phyloP scores from a whole-genome alignment of 2,797 vertebrate genomes.

The Babyrousa celebensis region DNA sequence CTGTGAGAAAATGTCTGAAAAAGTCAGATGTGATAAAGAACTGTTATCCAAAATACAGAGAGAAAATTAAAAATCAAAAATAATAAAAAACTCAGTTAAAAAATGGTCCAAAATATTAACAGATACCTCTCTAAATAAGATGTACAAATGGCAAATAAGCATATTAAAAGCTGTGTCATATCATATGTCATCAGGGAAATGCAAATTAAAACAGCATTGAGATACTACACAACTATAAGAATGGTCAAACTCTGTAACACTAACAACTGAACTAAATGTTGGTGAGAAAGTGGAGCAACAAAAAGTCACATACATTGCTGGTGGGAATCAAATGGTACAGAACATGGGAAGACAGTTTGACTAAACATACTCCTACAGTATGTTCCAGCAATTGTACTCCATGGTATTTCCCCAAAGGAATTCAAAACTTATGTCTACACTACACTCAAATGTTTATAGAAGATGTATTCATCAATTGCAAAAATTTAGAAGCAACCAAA shows the following conservation, averaged over 20 bases:
- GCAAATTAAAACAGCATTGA: not conserved
- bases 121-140: not conserved
- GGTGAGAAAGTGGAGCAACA: not conserved
- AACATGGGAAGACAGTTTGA: not conserved
- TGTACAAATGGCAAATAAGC: not conserved
- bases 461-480: not conserved
- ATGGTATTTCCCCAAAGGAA: not conserved
- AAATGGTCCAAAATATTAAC: not conserved
- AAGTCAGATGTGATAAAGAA: not conserved
- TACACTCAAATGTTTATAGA: not conserved
- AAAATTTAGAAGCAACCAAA: not conserved
- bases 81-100: not conserved
- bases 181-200: not conserved
- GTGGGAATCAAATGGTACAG: not conserved
- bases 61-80: not conserved
- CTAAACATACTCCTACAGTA: not conserved
- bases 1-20: not conserved
- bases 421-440: not conserved
- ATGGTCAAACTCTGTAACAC: not conserved
- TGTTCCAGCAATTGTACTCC: not conserved
- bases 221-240: not conserved
- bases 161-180: not conserved
- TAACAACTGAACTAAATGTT: not conserved
- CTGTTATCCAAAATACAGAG: not conserved
- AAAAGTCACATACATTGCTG: not conserved